These are phyloP conservation scores for Dicroscelio sp. DNA, from an alignment of 2,888 invertebrate species.

Conservation along the genomic window DNA sequence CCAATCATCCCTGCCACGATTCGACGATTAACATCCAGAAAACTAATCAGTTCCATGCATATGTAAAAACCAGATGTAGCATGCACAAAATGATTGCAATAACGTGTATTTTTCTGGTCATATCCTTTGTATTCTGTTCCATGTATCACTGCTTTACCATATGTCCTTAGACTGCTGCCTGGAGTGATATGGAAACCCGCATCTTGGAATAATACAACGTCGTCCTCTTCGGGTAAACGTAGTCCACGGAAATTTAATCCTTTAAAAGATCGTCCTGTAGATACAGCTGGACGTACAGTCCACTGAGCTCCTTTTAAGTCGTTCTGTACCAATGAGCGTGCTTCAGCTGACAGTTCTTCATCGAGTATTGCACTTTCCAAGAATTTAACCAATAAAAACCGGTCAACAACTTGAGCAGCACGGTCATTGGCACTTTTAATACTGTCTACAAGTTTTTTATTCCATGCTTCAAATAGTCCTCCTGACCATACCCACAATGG, in stretches of 20 bases:
- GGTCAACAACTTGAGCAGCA: slow-evolving; percentile 14
- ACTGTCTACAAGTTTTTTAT: no score
- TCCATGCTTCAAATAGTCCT: slow-evolving; percentile 35
- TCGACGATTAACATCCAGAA: not conserved
- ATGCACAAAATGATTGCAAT: not conserved
- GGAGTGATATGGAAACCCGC: not conserved
- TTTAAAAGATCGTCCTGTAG: slow-evolving; percentile 17
- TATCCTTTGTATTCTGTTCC: not conserved
- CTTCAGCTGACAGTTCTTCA: not conserved
- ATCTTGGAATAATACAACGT: not conserved
- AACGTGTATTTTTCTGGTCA: not conserved
- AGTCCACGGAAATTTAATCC: not conserved
- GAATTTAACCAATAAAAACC: slow-evolving; percentile 19
- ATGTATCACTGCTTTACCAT: not conserved
- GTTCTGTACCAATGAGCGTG: not conserved
- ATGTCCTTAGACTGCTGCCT: not conserved
- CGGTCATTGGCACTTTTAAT: slow-evolving; percentile 11
- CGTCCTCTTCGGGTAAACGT: not conserved
- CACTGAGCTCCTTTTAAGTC: slow-evolving; percentile 10
- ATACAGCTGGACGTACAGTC: not conserved
- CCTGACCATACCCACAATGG: not conserved
- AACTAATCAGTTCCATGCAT: not conserved
- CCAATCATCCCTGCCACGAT: not conserved
- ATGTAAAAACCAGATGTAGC: not conserved
- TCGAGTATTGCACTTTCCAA: not conserved